Evolutionary conservation across 2,113 vertebrate species (phyloP), one percentile per base, ranked within the genome.

Genomic region (Tenrec ecaudatus): DNA sequence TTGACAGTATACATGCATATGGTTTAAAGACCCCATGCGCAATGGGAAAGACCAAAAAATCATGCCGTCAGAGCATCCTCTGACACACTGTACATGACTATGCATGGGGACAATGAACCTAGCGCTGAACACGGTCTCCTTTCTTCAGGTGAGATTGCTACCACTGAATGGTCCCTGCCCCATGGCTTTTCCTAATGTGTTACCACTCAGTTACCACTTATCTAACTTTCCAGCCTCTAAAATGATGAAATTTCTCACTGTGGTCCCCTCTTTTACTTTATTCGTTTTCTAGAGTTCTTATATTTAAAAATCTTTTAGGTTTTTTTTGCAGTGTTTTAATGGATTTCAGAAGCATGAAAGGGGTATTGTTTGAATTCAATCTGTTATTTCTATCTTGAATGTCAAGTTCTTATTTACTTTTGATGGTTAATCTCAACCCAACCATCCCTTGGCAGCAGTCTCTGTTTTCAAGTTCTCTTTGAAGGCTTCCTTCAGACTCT

Each of bases 271-370:
- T 81, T 80, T 43, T 47, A 33, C 31, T 81, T 76, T 73, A 68
- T 94, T 91, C 86, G 38, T 87, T 7, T 11, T 69, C 68, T 12
- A 31, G 36, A 10, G 10, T 57, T 81, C 79, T 38, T 66, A 7
- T 23, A 22, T 90, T 64, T 87, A 91, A 91, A 86, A 83, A 77
- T 23, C 64, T 23, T 76, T 95, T 86, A 27, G 11, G 83, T n/a
- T 76, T 53, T 53, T 53, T 53, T 53, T 5, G 5, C 4, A 10
- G 4, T 93, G 60, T 58, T 43, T 94, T 60, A 87, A 33, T 89
- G 82, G 64, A n/a, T 89, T 94, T 93, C 38, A 64, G 40, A n/a
- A 92, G 2, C 89, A 43, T 75, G 43, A 36, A 82, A 77, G 91
- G 64, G 62, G 58, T 43, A 17, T 87, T 87, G 15, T 25, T 58